A percentile compares a stretch with the other conserved stretches of the same genome.
These are phyloP conservation scores for Epinephelus lanceolatus DNA, from an alignment of 2,113 vertebrate species.

Conservation along the genomic window DNA sequence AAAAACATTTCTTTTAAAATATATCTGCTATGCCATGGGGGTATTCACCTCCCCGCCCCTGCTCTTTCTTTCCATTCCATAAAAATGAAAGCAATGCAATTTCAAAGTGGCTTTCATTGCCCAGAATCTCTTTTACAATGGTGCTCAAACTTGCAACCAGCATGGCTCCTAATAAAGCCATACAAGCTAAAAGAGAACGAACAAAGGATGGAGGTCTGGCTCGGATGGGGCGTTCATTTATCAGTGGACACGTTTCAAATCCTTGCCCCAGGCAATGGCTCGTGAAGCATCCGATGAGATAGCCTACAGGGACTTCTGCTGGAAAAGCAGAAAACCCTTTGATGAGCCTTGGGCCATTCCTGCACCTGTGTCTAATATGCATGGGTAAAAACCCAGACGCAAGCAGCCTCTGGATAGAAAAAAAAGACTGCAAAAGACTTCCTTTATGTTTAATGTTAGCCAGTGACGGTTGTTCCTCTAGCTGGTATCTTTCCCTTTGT, in stretches of 20 bases:
- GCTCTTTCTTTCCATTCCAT: conserved; percentile 39
- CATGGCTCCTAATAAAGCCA: conserved; percentile 71
- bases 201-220: conserved; percentile 63
- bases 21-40: not conserved
- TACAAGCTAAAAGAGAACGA: conserved; percentile 59
- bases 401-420: conserved; percentile 46
- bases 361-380: conserved; percentile 74
- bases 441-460: conserved; percentile 26
- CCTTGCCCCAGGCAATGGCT: conserved; percentile 70
- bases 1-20: conserved; percentile 14
- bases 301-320: conserved; percentile 62
- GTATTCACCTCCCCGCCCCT: conserved; percentile 27
- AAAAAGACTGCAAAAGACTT: conserved; percentile 1
- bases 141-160: conserved; percentile 52
- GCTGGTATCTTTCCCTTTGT: not conserved
- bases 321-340: conserved; percentile 62
- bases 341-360: conserved; percentile 67
- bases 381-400: conserved; percentile 50
- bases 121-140: conserved; percentile 39
- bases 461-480: conserved; percentile 4
- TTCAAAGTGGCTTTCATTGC: conserved; percentile 60
- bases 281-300: conserved; percentile 56
- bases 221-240: conserved; percentile 71
- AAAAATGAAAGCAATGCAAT: conserved; percentile 59
- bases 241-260: conserved; percentile 77